A percentile compares a stretch with the other conserved stretches of the same genome.
Conservation (phyloP, 2,113 vertebrate species). For the Lamprologus tigripictilis region DNA sequence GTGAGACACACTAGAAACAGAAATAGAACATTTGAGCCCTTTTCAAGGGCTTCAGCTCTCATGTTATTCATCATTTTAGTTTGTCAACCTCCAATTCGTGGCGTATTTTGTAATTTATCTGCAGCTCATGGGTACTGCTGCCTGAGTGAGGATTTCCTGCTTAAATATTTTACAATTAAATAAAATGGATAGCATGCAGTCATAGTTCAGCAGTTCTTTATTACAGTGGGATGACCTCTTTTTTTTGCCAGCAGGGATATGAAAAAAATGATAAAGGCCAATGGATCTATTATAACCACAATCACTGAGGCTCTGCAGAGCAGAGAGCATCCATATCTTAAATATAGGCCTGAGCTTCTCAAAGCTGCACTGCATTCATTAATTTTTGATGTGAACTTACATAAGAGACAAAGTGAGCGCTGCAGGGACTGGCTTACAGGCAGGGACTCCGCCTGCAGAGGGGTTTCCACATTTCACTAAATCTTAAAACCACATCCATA, state of each 20-base stretch:
- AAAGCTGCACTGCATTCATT: conserved; percentile 21
- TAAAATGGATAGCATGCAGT: neutral
- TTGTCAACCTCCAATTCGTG: neutral
- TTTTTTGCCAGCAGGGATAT: neutral
- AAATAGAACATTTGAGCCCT: neutral
- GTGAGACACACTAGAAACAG: neutral
- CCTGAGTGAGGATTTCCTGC: neutral
- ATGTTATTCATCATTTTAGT: neutral
- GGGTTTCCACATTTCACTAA: conserved; percentile 11
- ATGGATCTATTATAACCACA: neutral
- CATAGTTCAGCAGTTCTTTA: neutral
- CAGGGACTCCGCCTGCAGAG: conserved; percentile 22
- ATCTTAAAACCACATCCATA: neutral
- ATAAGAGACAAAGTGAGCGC: conserved; percentile 15
- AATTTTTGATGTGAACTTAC: conserved; percentile 47
- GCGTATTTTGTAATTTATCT: neutral
- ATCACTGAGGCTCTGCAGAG: neutral
- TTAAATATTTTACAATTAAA: neutral
- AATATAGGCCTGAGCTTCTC: conserved; percentile 8
- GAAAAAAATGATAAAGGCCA: conserved; percentile 37
- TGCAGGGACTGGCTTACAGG: conserved; percentile 1
- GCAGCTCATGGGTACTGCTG: neutral
- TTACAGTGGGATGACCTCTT: neutral
- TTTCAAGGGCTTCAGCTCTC: neutral
- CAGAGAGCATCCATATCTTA: neutral